Base-by-base conservation (phyloP, 2,113 vertebrate species). In the Mesoclemmys tuberculata region DNA sequence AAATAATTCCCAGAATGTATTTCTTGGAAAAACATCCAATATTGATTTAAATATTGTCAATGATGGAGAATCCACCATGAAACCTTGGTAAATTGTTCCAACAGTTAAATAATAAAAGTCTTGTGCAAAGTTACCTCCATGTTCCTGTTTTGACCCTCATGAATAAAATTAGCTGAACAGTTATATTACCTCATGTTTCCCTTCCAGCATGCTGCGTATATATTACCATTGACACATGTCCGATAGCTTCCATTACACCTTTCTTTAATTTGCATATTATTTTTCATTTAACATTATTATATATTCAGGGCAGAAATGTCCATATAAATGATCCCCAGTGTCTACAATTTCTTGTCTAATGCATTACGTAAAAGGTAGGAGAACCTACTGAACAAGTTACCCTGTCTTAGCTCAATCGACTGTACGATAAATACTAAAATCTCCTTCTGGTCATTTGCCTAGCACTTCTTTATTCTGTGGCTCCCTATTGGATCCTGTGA, bases 341-440 rank as follows among this genome's bases (percentile, higher is more conserved):
- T 77, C 26, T 51, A 48, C 58, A 6, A 92, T 55, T 51, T 74
- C 1, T 68, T 87, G 54, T 35, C 49, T 74, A 22, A 71, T 0
- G 0, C 21, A 54, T 12, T 54, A 9, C 3, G 1, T 71, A 83
- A 87, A n/a, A 8, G 18, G 1, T 84, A 1, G 8, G 82, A 56
- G 8, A 64, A 49, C 52, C 46, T 41, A 64, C 80, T 19, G 41
- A 64, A 44, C 48, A 88, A 7, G 35, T 8, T 7, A 88, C 9
- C 44, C 61, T 64, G 35, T 41, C n/a, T 44, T n/a, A 41, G 19
- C n/a, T 44, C 44, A 44, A 44, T 12, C 22, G 5, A 24, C 21
- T 19, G 19, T 74, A 74, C 38, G 41, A 38, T 74, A 24, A 74
- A 41, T 22, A 38, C 16, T 26, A 26, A 74, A 74, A 41, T 41